A percentile compares a stretch with the other conserved stretches of the same genome.
phyloP scores from a whole-genome alignment of 2,113 vertebrate species.

The Calidris pygmaea region DNA sequence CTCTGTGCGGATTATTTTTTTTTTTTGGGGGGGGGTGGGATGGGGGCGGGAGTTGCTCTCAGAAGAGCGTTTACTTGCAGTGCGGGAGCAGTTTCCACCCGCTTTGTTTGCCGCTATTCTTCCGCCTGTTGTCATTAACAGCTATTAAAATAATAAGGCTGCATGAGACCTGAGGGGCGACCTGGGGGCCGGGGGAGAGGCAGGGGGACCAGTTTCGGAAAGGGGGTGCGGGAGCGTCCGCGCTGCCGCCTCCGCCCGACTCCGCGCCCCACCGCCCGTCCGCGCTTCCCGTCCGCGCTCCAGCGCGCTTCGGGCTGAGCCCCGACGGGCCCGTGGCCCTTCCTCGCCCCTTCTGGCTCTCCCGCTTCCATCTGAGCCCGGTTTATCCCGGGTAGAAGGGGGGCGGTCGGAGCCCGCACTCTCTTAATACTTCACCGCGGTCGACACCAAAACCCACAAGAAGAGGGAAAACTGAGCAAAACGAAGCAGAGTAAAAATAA shows the following conservation, averaged over 20 bases:
- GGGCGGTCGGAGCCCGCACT: neutral
- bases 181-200: no score
- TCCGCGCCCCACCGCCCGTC: neutral
- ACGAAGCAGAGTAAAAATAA: neutral
- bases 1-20: neutral
- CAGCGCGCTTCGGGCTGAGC: neutral
- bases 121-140: neutral
- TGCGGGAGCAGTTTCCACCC: slow-evolving; percentile 4
- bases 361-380: neutral
- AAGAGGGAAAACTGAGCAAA: neutral
- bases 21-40: neutral
- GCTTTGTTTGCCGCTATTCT: neutral
- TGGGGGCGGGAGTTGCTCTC: neutral
- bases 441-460: neutral
- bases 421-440: neutral
- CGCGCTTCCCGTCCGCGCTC: neutral
- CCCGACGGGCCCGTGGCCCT: neutral
- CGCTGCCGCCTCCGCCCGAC: neutral
- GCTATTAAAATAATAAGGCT: neutral
- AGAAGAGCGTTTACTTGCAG: neutral
- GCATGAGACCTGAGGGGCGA: neutral
- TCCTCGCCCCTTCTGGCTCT: neutral
- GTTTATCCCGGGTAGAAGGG: no score
- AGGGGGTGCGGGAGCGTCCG: neutral
- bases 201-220: neutral